Base-by-base conservation (phyloP, 2,888 invertebrate genomes). In the Campoplex capitator region DNA sequence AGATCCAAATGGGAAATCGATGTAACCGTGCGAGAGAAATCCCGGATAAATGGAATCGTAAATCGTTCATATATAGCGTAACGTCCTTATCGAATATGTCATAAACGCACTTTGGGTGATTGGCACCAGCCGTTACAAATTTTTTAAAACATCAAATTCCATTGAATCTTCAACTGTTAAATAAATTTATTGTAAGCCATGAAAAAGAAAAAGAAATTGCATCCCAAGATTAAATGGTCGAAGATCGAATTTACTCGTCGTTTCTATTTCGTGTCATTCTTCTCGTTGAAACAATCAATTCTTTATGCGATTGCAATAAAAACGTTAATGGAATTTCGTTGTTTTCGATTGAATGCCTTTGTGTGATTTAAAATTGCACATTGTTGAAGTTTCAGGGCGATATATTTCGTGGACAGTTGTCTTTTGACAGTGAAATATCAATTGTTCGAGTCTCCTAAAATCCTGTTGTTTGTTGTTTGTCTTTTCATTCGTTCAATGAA, bases 1-100 rank as follows among this genome's bases (percentile, higher is more conserved):
- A 54, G 86, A 87, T 87, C 84, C 84, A 87, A 87, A 87, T 87
- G 87, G 84, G 78, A 87, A 87, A 84, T 87, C 84, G 87, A 87
- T 87, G 87, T 87, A 82, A 82, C 77, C 78, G 81, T 70, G 65
- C n/a, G 77, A 67, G 48, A 56, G 77, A 75, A 74, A 38, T 58
- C 65, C 45, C 56, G 74, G 65, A 84, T 78, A 85, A 84, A 82
- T 76, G 82, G 78, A 84, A 87, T 79, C 87, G 75, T 83, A 84
- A 87, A 87, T 87, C 82, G 81, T 78, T 62, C 38, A 58, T 58
- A 23, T 23, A 23, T 23, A 67, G 38, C 18, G 11, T 45, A 74
- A 74, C 32, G 48, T 77, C 76, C 56, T 80, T 75, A 76, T 86
- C 83, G 70, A 77, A 73, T 77, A 77, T 67, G 32, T 54, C 81